A percentile compares a stretch with the other conserved stretches of the same genome.
Evolutionary conservation across 2,113 vertebrate species (phyloP).

Genomic region (Solenodon paradoxus): DNA sequence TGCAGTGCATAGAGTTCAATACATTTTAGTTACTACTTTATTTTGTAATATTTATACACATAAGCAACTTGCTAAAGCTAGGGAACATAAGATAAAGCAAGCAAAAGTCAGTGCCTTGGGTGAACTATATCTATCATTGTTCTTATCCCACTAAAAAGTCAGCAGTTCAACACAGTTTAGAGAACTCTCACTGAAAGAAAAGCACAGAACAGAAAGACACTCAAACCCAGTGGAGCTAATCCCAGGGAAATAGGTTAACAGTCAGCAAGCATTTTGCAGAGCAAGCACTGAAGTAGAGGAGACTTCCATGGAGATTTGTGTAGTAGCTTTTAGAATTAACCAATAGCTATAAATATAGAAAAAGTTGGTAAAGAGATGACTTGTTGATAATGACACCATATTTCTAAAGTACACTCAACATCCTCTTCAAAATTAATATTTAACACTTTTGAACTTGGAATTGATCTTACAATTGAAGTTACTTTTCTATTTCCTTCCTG

Average conservation of each 20-base stretch:
- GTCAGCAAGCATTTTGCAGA: not conserved
- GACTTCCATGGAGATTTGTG: not conserved
- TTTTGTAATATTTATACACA: not conserved
- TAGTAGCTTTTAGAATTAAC: not conserved
- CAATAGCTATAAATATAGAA: not conserved
- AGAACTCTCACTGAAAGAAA: not conserved
- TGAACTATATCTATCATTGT: not conserved
- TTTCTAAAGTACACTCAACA: not conserved
- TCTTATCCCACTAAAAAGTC: not conserved
- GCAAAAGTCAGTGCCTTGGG: not conserved
- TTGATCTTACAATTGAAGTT: not conserved
- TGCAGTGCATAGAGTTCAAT: not conserved
- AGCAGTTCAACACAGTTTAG: not conserved
- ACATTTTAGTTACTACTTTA: not conserved
- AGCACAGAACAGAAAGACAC: not conserved
- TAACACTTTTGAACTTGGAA: constrained; percentile 19
- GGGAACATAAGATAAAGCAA: not conserved
- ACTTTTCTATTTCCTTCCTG: not conserved
- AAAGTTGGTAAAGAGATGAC: not conserved
- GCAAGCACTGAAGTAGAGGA: not conserved
- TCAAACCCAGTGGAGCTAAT: not conserved
- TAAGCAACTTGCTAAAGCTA: not conserved
- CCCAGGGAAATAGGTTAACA: not conserved
- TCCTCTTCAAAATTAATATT: not conserved
- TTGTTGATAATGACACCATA: not conserved